Conservation (phyloP, 2,797 vertebrate species). For the Lates japonicus region DNA sequence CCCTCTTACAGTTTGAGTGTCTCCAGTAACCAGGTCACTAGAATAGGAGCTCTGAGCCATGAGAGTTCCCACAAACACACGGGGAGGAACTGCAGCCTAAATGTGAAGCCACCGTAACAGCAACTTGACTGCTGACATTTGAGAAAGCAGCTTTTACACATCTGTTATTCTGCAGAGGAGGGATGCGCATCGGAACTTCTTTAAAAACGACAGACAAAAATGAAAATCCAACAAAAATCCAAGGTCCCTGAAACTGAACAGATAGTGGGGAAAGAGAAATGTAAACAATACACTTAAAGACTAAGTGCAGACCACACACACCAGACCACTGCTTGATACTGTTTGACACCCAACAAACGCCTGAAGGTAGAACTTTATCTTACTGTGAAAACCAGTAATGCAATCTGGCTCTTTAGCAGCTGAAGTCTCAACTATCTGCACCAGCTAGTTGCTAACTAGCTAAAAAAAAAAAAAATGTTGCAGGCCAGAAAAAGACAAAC, state of each 20-base stretch:
- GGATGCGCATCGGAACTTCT: constrained; percentile 2
- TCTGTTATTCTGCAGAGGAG: background rate
- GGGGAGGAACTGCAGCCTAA: background rate
- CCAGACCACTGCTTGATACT: constrained; percentile 17
- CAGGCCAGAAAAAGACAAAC: too few species aligned
- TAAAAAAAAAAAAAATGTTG: too few species aligned
- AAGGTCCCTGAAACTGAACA: constrained; percentile 1
- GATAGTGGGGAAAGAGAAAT: background rate
- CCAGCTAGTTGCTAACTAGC: background rate
- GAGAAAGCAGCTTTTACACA: constrained; percentile 14
- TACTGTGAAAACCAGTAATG: constrained; percentile 6
- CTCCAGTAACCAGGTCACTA: constrained; percentile 44
- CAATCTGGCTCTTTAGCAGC: background rate
- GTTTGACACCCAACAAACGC: background rate
- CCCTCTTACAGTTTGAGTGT: background rate
- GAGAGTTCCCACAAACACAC: constrained; percentile 27
- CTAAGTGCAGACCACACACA: constrained; percentile 1
- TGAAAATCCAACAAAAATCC: background rate
- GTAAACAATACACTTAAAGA: constrained; percentile 6
- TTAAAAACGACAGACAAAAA: background rate
- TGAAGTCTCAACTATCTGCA: background rate
- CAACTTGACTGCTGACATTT: constrained; percentile 21
- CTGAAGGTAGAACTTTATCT: constrained; percentile 44
- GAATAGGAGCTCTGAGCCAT: constrained; percentile 41
- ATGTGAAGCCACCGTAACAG: constrained; percentile 26